Evolutionary conservation across 2,113 vertebrate genomes (phyloP).

Genomic region (Forbesichthys papilliferus): DNA sequence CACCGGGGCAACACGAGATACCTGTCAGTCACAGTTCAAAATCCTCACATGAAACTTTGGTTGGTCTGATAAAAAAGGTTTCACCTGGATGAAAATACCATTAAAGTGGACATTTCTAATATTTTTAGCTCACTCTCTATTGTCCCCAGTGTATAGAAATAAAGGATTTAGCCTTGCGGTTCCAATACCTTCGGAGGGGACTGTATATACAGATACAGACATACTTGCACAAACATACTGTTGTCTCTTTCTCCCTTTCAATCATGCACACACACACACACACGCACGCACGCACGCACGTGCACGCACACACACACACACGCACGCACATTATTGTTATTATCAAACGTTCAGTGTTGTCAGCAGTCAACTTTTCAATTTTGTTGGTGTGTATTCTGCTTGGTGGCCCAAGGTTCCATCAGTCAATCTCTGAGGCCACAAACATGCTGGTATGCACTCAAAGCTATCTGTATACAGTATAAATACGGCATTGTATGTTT

Average conservation of each 20-base stretch:
- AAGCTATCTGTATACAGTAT: constrained; percentile 13
- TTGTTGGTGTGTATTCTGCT: constrained; percentile 31
- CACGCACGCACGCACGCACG: neutral
- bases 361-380: constrained; percentile 19
- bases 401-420: neutral
- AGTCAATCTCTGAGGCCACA: constrained; percentile 36
- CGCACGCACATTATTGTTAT: too few relatives aligned
- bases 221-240: neutral
- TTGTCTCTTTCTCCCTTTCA: neutral
- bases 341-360: neutral
- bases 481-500: constrained; percentile 34
- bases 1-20: too few relatives aligned
- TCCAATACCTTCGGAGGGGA: too few relatives aligned
- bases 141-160: too few relatives aligned
- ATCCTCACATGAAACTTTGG: too few relatives aligned
- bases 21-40: too few relatives aligned
- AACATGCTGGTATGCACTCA: constrained; percentile 41
- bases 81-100: too few relatives aligned
- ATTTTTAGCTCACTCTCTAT: too few relatives aligned
- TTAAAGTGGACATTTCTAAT: too few relatives aligned
- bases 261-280: neutral
- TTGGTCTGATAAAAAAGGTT: too few relatives aligned
- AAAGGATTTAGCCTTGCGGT: too few relatives aligned
- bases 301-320: neutral
- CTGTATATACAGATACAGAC: neutral